These are phyloP conservation scores for Mizuhopecten yessoensis DNA, from an alignment of 1,140 invertebrate genomes.

Conservation along the genomic window DNA sequence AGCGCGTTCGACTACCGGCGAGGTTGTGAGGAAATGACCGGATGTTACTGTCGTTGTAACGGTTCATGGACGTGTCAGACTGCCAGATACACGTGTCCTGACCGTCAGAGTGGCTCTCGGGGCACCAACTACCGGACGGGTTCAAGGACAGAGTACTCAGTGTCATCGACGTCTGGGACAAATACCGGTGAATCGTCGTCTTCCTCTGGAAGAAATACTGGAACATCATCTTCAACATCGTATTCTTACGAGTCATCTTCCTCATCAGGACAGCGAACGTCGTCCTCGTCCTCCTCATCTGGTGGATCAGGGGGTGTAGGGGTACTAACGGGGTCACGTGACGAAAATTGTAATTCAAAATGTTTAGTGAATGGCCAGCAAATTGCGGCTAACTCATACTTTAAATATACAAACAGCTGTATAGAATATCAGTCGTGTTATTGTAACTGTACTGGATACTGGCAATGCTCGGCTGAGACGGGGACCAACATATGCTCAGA, in stretches of 20 bases:
- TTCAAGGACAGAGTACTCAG: slow-evolving; percentile 3
- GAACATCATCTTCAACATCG: background rate
- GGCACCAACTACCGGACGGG: background rate
- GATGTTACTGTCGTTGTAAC: slow-evolving; percentile 46
- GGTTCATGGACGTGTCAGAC: slow-evolving; percentile 46
- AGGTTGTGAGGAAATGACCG: slow-evolving; percentile 44
- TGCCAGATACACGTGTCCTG: slow-evolving; percentile 42
- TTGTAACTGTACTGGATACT: slow-evolving; percentile 58
- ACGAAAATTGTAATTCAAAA: background rate
- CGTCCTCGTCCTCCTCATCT: background rate
- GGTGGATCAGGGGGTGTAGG: background rate
- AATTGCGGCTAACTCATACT: slow-evolving; percentile 48
- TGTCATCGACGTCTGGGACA: background rate
- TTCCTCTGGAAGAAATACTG: background rate
- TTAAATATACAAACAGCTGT: slow-evolving; percentile 55
- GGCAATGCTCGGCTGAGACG: slow-evolving; percentile 54
- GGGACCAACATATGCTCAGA: slow-evolving; percentile 46
- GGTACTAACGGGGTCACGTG: background rate
- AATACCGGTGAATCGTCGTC: background rate
- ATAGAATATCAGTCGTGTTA: slow-evolving; percentile 55
- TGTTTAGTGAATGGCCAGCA: slow-evolving; percentile 41
- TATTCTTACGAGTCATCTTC: background rate
- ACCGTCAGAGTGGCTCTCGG: background rate
- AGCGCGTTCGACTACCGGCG: slow-evolving; percentile 42
- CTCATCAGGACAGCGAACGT: background rate